A percentile compares a stretch with the other conserved stretches of the same genome.
Evolutionary conservation across 2,797 vertebrate species (phyloP).

Genomic region (Poeciliopsis presidionis): DNA sequence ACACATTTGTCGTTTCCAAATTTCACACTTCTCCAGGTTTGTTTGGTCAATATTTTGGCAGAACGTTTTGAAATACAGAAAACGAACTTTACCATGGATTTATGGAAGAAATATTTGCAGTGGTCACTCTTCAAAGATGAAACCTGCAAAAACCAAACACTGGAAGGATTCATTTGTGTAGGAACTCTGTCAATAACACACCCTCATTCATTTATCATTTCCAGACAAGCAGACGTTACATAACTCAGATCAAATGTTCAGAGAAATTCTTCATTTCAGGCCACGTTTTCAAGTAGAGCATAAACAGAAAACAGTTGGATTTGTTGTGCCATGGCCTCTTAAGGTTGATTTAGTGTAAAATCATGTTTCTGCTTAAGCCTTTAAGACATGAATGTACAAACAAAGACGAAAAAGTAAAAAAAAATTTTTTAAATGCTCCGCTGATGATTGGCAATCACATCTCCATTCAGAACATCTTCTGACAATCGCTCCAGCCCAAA

Average conservation of each 20-base stretch:
- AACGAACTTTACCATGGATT: background rate
- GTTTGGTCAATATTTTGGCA: background rate
- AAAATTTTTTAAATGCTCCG: slow-evolving; percentile 15
- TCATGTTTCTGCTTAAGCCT: slow-evolving; percentile 32
- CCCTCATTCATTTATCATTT: slow-evolving; percentile 30
- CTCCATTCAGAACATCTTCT: slow-evolving; percentile 11
- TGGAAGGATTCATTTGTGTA: background rate
- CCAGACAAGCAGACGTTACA: slow-evolving; percentile 29
- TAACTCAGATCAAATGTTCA: slow-evolving; percentile 13
- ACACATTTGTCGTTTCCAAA: background rate
- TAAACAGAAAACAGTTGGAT: slow-evolving; percentile 35
- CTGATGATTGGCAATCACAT: slow-evolving; percentile 32
- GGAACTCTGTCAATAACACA: slow-evolving; percentile 9
- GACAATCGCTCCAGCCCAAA: slow-evolving; percentile 24
- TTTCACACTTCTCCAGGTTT: background rate
- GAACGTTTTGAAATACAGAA: background rate
- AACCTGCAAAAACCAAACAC: background rate
- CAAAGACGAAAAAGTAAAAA: slow-evolving; percentile 9
- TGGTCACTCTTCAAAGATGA: background rate
- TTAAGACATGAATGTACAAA: slow-evolving; percentile 43
- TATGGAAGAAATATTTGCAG: background rate
- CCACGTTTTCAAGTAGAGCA: slow-evolving; percentile 43
- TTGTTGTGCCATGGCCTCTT: slow-evolving; percentile 19
- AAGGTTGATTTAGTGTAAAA: slow-evolving; percentile 27
- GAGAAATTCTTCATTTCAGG: slow-evolving; percentile 27